Evolutionary conservation across 2,113 vertebrate species (phyloP), one percentile per base, ranked within the genome.

Genomic region (Austrofundulus limnaeus): DNA sequence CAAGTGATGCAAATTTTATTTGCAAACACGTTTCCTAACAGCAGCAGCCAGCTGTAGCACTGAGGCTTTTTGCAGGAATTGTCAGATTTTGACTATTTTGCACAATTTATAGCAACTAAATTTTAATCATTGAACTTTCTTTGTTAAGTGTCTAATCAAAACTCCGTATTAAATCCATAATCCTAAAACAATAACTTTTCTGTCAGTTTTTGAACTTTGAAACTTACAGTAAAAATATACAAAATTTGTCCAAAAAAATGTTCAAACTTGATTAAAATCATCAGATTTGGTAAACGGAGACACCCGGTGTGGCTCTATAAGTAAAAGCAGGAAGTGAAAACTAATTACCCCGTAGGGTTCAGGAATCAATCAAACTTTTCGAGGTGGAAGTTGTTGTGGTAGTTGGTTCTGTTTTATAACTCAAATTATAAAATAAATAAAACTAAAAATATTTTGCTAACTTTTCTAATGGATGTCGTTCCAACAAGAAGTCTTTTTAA

Each of bases 241-340:
- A 48, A 48, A 48, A 13, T 21, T 5, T 5, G 20, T 4, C 11
- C 4, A 6, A 11, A 11, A 52, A 34, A 52, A 52, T n/a, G 17
- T 52, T 11, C 34, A 9, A 52, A 34, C 50, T n/a, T 34, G 1
- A 12, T 21, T 48, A 47, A 41, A 12, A 42, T 15, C 19, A 62
- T 11, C 9, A 43, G 47, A 52, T 37, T 12, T 57, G 31, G 21
- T 34, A 52, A 77, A 62, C 43, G 41, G 14, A 58, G 23, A 51
- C 42, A 24, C 24, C 43, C 28, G 56, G 62, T 59, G 20, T 19
- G 2, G 9, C 14, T 19, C 54, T 20, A 28, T 23, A 72, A 47
- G 62, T 62, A 47, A 39, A 38, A 1, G 15, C 0, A 21, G 13
- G n/a, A 41, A 47, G 21, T 12, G 15, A 4, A 8, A 31, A 46